Percentiles rank a stretch among this genome's conserved stretches.
phyloP scores from a whole-genome alignment of 1,140 invertebrate species.

The Sycobia sp. region DNA sequence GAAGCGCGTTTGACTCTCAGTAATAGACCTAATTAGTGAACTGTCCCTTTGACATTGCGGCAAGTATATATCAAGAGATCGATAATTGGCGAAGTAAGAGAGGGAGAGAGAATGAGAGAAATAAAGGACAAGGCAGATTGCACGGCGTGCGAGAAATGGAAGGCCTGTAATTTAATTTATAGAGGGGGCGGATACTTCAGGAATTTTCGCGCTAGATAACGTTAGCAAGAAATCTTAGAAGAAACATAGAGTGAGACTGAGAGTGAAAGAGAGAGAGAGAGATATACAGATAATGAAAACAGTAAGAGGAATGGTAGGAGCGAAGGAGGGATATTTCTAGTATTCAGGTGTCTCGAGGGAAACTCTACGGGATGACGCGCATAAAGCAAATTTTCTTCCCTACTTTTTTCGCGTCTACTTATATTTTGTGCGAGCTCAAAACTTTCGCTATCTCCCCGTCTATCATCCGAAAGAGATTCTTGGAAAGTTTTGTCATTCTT shows the following conservation, averaged over 20 bases:
- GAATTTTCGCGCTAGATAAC: constrained; percentile 4
- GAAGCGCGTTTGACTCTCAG: not conserved
- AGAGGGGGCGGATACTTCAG: not conserved
- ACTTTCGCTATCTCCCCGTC: not conserved
- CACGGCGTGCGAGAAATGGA: constrained; percentile 17
- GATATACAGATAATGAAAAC: no score
- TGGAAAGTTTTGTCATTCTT: constrained; percentile 3
- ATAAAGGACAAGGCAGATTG: no score
- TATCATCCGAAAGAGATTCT: constrained; percentile 1
- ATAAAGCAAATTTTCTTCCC: not conserved
- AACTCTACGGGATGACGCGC: not conserved
- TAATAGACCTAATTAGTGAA: constrained; percentile 24
- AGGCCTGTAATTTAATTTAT: constrained; percentile 27
- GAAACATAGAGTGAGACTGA: no score
- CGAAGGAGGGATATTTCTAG: no score
- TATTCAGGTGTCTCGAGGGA: not conserved
- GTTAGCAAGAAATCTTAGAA: constrained; percentile 6
- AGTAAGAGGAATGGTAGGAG: no score
- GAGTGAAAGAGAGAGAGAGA: no score
- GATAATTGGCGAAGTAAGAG: constrained; percentile 7
- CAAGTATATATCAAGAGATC: constrained; percentile 16
- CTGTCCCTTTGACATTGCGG: constrained; percentile 8
- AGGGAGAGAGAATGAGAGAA: not conserved
- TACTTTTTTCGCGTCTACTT: not conserved
- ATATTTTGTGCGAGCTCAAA: not conserved